phyloP scores from a whole-genome alignment of 1,140 invertebrate species.

The Harlomillsia oculata region DNA sequence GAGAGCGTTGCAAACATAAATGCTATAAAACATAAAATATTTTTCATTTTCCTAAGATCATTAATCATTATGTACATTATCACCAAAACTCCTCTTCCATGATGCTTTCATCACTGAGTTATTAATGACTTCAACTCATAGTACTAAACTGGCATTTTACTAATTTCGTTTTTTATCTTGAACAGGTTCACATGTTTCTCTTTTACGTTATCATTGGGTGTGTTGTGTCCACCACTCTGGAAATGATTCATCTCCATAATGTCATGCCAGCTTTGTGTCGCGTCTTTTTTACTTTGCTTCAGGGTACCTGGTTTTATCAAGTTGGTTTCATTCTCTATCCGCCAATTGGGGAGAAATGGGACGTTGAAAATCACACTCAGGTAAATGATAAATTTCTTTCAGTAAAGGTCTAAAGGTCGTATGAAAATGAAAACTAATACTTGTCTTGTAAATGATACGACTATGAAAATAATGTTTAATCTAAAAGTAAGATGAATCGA shows the following conservation, averaged over 20 bases:
- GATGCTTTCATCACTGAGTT: too few relatives aligned
- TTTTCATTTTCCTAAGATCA: too few relatives aligned
- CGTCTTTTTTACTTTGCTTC: constrained; percentile 42
- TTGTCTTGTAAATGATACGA: not conserved
- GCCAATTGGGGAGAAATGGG: constrained; percentile 41
- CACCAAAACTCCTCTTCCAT: too few relatives aligned
- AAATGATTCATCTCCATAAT: constrained; percentile 41
- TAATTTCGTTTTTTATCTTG: not conserved
- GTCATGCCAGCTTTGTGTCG: constrained; percentile 40
- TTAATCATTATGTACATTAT: too few relatives aligned
- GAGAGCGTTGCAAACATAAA: too few relatives aligned
- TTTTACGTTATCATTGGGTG: constrained; percentile 41
- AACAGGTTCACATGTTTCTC: constrained; percentile 44
- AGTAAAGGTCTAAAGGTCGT: too few relatives aligned
- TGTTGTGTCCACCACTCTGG: constrained; percentile 38
- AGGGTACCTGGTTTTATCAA: constrained; percentile 49
- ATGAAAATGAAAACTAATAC: not conserved
- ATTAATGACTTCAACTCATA: too few relatives aligned
- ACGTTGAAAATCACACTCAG: constrained; percentile 41
- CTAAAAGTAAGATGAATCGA: too few relatives aligned
- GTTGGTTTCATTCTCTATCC: constrained; percentile 47
- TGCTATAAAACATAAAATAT: too few relatives aligned
- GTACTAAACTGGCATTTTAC: too few relatives aligned
- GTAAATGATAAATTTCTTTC: constrained; percentile 8
- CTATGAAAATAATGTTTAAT: not conserved